Evolutionary conservation across 1,140 invertebrate species (phyloP).

Genomic region (Lasioglossum albipes): DNA sequence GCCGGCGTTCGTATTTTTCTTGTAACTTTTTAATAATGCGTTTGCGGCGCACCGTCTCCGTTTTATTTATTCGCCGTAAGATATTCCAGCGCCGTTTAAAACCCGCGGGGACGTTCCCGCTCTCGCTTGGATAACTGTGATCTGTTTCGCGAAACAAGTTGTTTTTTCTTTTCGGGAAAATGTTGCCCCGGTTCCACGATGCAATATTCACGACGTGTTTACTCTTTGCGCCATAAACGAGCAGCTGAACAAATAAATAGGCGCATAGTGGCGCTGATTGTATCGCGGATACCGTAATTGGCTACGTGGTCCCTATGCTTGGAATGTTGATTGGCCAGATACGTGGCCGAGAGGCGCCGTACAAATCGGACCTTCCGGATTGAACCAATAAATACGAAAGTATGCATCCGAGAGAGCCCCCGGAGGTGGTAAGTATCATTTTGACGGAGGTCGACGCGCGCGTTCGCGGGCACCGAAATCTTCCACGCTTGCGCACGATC

Average conservation of each 20-base stretch:
- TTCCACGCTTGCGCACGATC: neutral
- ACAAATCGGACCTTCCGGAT: conserved; percentile 64
- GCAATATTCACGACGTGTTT: conserved; percentile 26
- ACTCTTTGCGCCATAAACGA: conserved; percentile 13
- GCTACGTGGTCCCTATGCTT: conserved; percentile 67
- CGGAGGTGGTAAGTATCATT: conserved; percentile 39
- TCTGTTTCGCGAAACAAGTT: no score
- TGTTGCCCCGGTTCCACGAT: neutral
- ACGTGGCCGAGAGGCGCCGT: conserved; percentile 55
- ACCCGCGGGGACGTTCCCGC: neutral
- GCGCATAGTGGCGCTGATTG: conserved; percentile 62
- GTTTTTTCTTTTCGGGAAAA: neutral
- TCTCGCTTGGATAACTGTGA: neutral
- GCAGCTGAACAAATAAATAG: conserved; percentile 65
- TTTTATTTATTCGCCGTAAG: no score
- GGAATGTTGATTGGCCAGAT: conserved; percentile 75
- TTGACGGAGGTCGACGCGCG: conserved; percentile 27
- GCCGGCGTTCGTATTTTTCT: no score
- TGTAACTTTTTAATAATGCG: no score
- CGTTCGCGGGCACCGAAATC: neutral
- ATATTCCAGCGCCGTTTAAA: no score
- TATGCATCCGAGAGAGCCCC: neutral
- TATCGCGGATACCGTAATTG: conserved; percentile 71
- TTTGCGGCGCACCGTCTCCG: no score
- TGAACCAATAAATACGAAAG: conserved; percentile 66